phyloP scores from a whole-genome alignment of 2,888 invertebrate species.

The Leptinotarsa tumamoca region DNA sequence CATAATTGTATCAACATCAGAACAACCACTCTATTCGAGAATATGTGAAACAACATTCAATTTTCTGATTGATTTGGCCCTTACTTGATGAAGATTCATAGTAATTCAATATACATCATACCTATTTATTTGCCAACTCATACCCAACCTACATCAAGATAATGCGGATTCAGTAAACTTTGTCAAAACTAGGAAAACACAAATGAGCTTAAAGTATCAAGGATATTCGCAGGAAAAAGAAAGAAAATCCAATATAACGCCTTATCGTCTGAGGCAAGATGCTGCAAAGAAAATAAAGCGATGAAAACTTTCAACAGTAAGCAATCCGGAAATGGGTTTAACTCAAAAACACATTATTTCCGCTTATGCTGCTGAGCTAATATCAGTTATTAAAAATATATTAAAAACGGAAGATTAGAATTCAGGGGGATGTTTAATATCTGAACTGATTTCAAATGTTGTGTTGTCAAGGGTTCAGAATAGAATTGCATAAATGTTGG shows the following conservation, averaged over 20 bases:
- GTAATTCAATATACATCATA: too few relatives aligned
- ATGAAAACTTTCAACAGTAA: slow-evolving; percentile 4
- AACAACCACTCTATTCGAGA: too few relatives aligned
- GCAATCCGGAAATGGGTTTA: neutral
- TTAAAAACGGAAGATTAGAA: too few relatives aligned
- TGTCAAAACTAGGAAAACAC: neutral
- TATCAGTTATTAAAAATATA: too few relatives aligned
- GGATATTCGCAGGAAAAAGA: neutral
- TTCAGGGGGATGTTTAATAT: too few relatives aligned
- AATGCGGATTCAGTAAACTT: neutral
- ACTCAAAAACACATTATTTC: neutral
- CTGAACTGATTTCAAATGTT: too few relatives aligned
- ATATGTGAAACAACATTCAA: too few relatives aligned
- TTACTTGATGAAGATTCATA: too few relatives aligned
- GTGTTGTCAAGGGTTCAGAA: too few relatives aligned
- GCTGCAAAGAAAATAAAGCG: neutral
- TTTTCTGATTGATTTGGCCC: too few relatives aligned
- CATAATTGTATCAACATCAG: too few relatives aligned
- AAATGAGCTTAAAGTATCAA: slow-evolving; percentile 2
- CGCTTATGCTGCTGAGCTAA: neutral
- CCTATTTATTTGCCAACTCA: neutral
- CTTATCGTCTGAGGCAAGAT: slow-evolving; percentile 1
- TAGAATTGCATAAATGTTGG: too few relatives aligned
- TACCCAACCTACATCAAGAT: neutral
- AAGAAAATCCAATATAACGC: neutral